These are phyloP conservation scores for Ephestia elutella DNA, from an alignment of 1,140 invertebrate species.

Conservation along the genomic window DNA sequence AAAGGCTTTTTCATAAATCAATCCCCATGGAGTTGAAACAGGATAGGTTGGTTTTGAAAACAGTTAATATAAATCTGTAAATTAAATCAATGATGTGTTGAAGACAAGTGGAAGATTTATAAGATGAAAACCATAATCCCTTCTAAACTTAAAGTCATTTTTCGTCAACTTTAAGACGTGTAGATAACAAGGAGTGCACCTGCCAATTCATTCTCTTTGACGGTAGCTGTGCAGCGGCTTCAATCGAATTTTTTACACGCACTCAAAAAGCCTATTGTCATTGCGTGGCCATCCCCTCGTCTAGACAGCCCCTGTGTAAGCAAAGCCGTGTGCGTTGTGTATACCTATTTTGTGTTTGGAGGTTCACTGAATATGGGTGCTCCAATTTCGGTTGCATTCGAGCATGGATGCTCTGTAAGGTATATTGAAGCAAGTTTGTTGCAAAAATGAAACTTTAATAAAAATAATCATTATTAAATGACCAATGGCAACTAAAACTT, in stretches of 20 bases:
- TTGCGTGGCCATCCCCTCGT: neutral
- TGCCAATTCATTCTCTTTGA: neutral
- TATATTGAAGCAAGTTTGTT: neutral
- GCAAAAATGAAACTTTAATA: neutral
- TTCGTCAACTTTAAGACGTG: no score
- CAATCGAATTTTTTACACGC: neutral
- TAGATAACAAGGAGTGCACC: neutral
- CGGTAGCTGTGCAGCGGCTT: neutral
- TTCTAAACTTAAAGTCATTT: no score
- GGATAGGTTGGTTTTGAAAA: no score
- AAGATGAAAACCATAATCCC: no score
- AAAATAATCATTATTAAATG: no score
- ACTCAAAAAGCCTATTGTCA: conserved; percentile 1
- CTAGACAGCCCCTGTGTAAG: conserved; percentile 1
- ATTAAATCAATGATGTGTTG: no score
- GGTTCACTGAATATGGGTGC: neutral
- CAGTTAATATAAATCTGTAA: no score
- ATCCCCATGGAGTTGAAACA: no score
- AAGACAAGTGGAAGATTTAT: no score
- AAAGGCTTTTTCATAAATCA: no score
- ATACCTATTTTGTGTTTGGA: neutral
- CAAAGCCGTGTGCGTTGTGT: neutral
- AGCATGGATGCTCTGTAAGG: neutral
- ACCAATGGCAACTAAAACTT: no score
- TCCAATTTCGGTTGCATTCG: conserved; percentile 6